Conservation (phyloP, 2,888 invertebrate genomes). For the Zonitis immaculata region DNA sequence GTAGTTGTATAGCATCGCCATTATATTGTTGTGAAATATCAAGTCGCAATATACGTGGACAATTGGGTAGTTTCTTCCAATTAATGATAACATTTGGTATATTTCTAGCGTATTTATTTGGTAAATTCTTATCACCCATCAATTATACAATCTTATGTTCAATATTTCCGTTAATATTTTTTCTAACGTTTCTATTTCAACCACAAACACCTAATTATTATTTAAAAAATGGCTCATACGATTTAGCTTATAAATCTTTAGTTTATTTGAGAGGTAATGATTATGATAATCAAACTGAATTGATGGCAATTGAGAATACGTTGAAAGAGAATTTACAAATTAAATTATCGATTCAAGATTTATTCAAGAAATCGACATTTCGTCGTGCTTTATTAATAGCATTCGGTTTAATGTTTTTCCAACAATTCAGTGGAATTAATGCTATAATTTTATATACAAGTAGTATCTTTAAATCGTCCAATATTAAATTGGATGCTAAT, state of each 20-base stretch:
- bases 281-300: conserved; percentile 63
- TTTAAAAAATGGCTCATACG: conserved; percentile 58
- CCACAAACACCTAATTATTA: conserved; percentile 80
- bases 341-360: conserved; percentile 26
- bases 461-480: conserved; percentile 67
- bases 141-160: conserved; percentile 57
- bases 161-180: conserved; percentile 63
- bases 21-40: conserved; percentile 84
- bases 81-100: conserved; percentile 82
- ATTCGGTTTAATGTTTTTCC: conserved; percentile 81
- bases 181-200: conserved; percentile 68
- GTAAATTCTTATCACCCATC: conserved; percentile 47
- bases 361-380: conserved; percentile 25
- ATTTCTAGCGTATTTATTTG: conserved; percentile 68
- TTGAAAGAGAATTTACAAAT: conserved; percentile 30
- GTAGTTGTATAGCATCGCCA: conserved; percentile 78
- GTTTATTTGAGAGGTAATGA: conserved; percentile 65
- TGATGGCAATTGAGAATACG: conserved; percentile 54
- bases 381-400: conserved; percentile 64
- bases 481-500: conserved; percentile 55
- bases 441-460: conserved; percentile 77
- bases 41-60: conserved; percentile 76
- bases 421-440: conserved; percentile 81
- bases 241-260: conserved; percentile 65
- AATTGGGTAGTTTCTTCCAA: conserved; percentile 83